Evolutionary conservation across 1,140 invertebrate genomes (phyloP), one percentile per base, ranked within the genome.

Genomic region (Drosophila varians): DNA sequence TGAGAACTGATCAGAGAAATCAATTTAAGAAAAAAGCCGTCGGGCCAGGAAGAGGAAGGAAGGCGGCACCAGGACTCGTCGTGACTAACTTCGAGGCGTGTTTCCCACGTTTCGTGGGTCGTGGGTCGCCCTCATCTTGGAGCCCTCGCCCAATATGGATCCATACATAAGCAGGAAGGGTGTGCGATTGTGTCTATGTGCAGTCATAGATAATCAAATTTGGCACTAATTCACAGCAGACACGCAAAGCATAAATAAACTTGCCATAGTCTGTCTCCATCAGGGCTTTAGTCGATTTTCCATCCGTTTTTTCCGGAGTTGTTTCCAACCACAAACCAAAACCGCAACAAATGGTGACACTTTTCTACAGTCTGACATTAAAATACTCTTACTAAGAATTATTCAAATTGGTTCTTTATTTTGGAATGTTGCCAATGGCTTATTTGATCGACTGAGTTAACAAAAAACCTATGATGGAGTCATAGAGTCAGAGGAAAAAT

Each of bases 211-310:
- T 87, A 87, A 87, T 87, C 82, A 87, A 87, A 87, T 87, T 87
- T 88, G 77, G 82, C 82, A 87, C 82, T 87, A 87, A 87, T 87
- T 87, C 77, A 82, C 82, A 77, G 70, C 83, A 87, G 77, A 87
- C 82, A 87, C 82, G 82, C 82, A 82, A 87, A 82, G 83, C 77
- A 77, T 88, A 87, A 87, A 87, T 88, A 87, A 87, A 82, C 83
- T 88, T 77, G 77, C 82, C 42, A 66, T 73, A 86, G 68, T 86
- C 73, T 69, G 54, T 70, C 58, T 45, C 53, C 54, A 58, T 73
- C 56, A 68, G 26, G 14, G 51, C 36, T 51, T 40, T 40, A 65
- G 74, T 77, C 74, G 45, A 77, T 74, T 73, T 73, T 65, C 36
- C 45, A 21, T 53, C 55, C 36, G 36, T 38, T 16, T 69, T 53